Conservation (phyloP, 2,888 invertebrate species). For the Macrophya alboannulata region DNA sequence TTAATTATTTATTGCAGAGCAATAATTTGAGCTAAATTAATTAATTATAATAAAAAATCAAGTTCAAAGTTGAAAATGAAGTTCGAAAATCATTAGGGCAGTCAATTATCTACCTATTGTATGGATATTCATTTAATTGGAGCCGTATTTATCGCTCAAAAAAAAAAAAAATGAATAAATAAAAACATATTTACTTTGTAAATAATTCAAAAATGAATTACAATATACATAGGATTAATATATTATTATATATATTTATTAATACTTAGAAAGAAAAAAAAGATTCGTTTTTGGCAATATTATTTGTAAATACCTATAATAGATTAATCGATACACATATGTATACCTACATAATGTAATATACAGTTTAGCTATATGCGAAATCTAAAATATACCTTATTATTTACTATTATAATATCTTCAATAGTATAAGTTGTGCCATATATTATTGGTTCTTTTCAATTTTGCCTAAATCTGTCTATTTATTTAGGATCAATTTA, state of each 20-base stretch:
- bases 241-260: constrained; percentile 51
- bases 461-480: constrained; percentile 36
- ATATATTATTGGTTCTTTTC: constrained; percentile 45
- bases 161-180: background rate
- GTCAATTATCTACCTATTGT: constrained; percentile 34
- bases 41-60: constrained; percentile 4
- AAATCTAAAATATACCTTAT: constrained; percentile 22
- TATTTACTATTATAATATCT: constrained; percentile 34
- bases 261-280: constrained; percentile 8
- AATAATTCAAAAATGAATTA: constrained; percentile 39
- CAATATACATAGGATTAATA: constrained; percentile 43
- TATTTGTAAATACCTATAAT: constrained; percentile 52
- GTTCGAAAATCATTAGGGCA: constrained; percentile 38
- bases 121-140: constrained; percentile 30
- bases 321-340: constrained; percentile 1
- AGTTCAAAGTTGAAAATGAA: constrained; percentile 43
- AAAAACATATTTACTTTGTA: constrained; percentile 36
- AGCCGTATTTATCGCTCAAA: constrained; percentile 46
- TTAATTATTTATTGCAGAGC: constrained; percentile 20
- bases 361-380: constrained; percentile 10
- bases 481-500: constrained; percentile 29
- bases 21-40: constrained; percentile 10
- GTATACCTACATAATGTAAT: background rate
- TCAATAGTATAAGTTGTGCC: constrained; percentile 39
- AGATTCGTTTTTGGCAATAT: constrained; percentile 24